Conservation (phyloP, 2,797 vertebrate genomes). For the Microchirus variegatus region DNA sequence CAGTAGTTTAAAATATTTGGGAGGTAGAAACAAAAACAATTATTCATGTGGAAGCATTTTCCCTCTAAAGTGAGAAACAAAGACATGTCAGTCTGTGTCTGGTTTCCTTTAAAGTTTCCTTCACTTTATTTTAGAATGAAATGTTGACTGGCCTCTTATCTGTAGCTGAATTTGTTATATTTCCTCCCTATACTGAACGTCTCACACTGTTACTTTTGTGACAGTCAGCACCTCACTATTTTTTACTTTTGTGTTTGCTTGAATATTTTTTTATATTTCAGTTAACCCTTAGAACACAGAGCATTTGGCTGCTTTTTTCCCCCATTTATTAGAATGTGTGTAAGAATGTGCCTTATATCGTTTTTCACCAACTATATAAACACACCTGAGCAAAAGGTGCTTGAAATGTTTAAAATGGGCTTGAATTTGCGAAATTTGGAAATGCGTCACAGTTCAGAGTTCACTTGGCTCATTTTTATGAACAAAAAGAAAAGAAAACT, state of each 20-base stretch:
- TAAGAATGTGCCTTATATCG: too few species aligned
- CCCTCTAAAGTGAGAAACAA: conserved; percentile 20
- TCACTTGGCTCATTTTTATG: too few species aligned
- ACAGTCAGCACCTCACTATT: conserved; percentile 19
- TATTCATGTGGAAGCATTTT: conserved; percentile 5
- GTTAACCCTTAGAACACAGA: too few species aligned
- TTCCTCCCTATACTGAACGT: not conserved
- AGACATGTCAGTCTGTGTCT: conserved; percentile 1
- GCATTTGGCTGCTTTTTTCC: too few species aligned
- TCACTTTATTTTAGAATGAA: conserved; percentile 12
- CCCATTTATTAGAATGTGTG: too few species aligned
- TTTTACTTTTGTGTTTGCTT: conserved; percentile 2
- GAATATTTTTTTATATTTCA: conserved; percentile 11
- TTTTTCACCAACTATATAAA: too few species aligned
- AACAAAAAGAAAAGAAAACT: too few species aligned
- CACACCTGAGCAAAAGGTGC: too few species aligned
- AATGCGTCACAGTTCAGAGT: too few species aligned
- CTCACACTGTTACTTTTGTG: not conserved
- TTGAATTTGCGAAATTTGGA: too few species aligned
- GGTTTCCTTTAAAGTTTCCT: conserved; percentile 28
- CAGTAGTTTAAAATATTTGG: not conserved
- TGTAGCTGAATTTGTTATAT: conserved; percentile 12
- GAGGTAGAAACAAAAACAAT: not conserved
- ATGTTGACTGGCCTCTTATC: conserved; percentile 9
- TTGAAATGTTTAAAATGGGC: too few species aligned